Evolutionary conservation across 1,140 invertebrate genomes (phyloP).

Genomic region (Gryon sp.): DNA sequence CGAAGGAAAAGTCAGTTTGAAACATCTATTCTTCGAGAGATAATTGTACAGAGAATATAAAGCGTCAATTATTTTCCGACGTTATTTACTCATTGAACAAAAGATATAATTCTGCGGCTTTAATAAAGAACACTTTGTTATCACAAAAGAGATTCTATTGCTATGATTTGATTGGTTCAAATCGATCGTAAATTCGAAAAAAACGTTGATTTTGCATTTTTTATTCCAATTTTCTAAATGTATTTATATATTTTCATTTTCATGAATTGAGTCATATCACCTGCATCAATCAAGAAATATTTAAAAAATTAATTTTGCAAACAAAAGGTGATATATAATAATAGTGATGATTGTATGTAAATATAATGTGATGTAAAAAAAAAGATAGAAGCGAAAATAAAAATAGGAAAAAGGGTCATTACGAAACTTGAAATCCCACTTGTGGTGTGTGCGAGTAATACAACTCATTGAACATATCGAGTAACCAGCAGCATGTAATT

Average conservation of each 20-base stretch:
- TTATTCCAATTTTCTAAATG: not conserved
- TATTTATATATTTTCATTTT: no score
- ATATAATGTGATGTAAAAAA: slow-evolving; percentile 17
- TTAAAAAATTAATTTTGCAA: slow-evolving; percentile 10
- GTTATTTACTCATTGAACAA: slow-evolving; percentile 49
- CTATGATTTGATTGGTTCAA: not conserved
- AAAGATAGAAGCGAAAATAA: not conserved
- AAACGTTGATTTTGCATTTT: no score
- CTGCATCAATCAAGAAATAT: not conserved
- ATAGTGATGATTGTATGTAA: slow-evolving; percentile 37
- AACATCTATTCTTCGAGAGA: slow-evolving; percentile 32
- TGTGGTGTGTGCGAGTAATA: slow-evolving; percentile 41
- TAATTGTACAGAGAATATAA: slow-evolving; percentile 33
- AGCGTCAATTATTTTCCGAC: slow-evolving; percentile 31
- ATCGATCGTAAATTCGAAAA: slow-evolving; percentile 5
- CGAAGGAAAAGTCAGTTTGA: not conserved
- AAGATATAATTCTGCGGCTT: slow-evolving; percentile 14
- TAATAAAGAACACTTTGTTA: slow-evolving; percentile 16
- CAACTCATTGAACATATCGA: slow-evolving; percentile 54
- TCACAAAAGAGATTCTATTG: not conserved
- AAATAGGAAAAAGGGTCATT: slow-evolving; percentile 32
- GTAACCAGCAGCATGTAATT: slow-evolving; percentile 19
- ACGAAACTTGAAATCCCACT: slow-evolving; percentile 38
- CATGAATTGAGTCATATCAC: not conserved
- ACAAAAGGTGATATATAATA: slow-evolving; percentile 31